Base-by-base conservation (phyloP, 1,140 invertebrate genomes). In the Aleiodes sp. region DNA sequence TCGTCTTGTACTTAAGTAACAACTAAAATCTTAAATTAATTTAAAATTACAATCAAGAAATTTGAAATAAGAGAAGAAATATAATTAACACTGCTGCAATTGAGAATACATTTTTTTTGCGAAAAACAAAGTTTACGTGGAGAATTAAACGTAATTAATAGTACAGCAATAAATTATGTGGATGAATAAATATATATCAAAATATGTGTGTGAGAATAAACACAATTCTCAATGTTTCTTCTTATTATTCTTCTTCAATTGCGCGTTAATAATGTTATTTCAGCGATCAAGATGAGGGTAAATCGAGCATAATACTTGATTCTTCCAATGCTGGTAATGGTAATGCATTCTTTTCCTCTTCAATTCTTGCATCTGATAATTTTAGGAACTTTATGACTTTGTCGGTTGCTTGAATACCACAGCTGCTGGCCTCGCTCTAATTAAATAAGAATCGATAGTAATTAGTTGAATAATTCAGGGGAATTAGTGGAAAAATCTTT, bases 341-440 rank as follows among this genome's bases (percentile, higher is more conserved):
- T 39, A 77, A 46, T 60, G 63, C 70, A 63, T 73, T 74, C 39
- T 78, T 79, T 68, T 85, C 84, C 69, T 84, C 82, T 52, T 81
- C 77, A 39, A 80, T 73, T 71, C 78, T 77, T 6, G 81, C 79
- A 70, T 86, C 84, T 4, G 84, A 85, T 73, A 83, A 74, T 67
- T 85, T 84, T 79, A 86, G 81, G 80, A 86, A 86, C 81, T 86
- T 86, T 70, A 86, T 85, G 63, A 86, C 83, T 78, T 86, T 86
- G 72, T 86, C 85, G 19, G 84, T 86, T 57, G 85, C 84, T 24
- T 83, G 82, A 14, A 85, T 85, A 69, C 84, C 84, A 59, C 82
- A 86, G 63, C 82, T 86, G 74, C 84, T 86, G 41, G 81, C 80
- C 80, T 86, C 85, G 70, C 84, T 86, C 84, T 86, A 61, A 4